Conservation (phyloP, 1,140 invertebrate species). For the Drosophila trapezifrons region DNA sequence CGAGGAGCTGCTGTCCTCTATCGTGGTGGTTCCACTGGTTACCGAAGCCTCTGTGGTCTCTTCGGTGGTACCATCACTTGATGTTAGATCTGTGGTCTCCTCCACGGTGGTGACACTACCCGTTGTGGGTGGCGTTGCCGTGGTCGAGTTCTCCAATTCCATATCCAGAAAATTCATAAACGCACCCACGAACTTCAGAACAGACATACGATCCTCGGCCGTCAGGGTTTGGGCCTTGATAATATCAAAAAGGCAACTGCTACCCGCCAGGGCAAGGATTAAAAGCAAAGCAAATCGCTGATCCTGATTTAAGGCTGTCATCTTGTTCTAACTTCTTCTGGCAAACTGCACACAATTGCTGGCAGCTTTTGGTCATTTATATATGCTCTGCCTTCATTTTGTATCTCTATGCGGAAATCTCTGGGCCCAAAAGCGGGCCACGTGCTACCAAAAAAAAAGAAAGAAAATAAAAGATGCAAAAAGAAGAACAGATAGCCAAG, state of each 20-base stretch:
- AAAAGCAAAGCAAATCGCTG: slow-evolving; percentile 38
- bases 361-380: slow-evolving; percentile 27
- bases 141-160: slow-evolving; percentile 42
- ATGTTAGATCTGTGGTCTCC: slow-evolving; percentile 26
- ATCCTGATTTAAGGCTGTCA: slow-evolving; percentile 32
- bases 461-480: not conserved
- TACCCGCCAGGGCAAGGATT: slow-evolving; percentile 18
- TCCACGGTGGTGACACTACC: slow-evolving; percentile 13
- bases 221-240: slow-evolving; percentile 51
- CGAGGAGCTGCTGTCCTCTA: slow-evolving; percentile 2
- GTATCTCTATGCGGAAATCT: slow-evolving; percentile 42
- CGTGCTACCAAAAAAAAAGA: slow-evolving; percentile 11
- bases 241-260: not conserved
- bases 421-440: not conserved
- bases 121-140: slow-evolving; percentile 5
- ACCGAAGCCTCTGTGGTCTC: slow-evolving; percentile 11
- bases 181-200: slow-evolving; percentile 62
- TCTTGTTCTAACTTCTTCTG: slow-evolving; percentile 17
- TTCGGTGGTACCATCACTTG: not conserved
- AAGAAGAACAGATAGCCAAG: not conserved
- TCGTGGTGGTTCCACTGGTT: not conserved
- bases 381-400: not conserved
- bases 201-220: slow-evolving; percentile 54
- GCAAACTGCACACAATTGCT: slow-evolving; percentile 8
- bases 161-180: slow-evolving; percentile 60